Evolutionary conservation across 2,113 vertebrate species (phyloP).

Genomic region (Rhabdomys dilectus): DNA sequence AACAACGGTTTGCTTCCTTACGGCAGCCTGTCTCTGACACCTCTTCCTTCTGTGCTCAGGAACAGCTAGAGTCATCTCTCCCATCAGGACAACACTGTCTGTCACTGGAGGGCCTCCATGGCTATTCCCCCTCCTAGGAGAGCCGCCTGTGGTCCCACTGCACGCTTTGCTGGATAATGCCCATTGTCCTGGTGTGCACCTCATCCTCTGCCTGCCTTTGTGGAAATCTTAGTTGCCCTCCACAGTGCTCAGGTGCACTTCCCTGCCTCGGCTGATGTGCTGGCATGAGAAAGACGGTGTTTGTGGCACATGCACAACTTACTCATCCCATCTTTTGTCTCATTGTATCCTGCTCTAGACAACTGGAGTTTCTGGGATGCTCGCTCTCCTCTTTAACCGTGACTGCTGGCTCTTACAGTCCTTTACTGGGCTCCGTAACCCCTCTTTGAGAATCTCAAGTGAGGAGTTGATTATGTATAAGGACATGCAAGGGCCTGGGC

Average conservation of each 20-base stretch:
- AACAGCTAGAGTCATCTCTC: background rate
- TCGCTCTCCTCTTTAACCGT: background rate
- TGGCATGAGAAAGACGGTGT: accelerated
- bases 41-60: background rate
- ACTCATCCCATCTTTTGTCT: background rate
- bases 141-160: background rate
- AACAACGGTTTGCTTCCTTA: background rate
- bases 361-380: background rate
- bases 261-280: background rate
- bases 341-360: background rate
- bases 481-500: background rate
- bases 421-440: background rate
- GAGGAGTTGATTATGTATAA: background rate
- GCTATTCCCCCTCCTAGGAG: background rate
- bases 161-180: background rate
- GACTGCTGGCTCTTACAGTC: background rate
- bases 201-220: background rate
- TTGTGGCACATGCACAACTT: background rate
- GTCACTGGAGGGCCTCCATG: background rate
- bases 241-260: background rate
- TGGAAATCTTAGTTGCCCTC: background rate
- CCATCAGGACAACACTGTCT: background rate
- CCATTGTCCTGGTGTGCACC: background rate
- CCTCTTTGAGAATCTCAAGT: background rate
- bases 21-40: background rate